Base-by-base conservation (phyloP, 2,888 invertebrate genomes). In the Periphyllus acericola region DNA sequence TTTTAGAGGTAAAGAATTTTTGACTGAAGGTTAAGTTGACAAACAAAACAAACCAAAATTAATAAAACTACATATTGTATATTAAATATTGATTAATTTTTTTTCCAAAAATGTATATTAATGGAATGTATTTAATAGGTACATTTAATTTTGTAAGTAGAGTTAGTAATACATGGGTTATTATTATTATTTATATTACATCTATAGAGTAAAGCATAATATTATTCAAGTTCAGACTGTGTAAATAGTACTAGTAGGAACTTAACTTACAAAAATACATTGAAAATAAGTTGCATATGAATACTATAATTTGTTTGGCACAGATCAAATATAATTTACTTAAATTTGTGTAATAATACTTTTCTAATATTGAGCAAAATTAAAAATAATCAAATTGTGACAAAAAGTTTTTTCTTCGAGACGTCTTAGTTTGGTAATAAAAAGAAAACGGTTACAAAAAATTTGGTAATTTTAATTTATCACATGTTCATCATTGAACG, bases 231-330 rank as follows among this genome's bases (percentile, higher is more conserved):
- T 87, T 74, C 9, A 66, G 17, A 19, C 81, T 60, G 81, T 46
- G 55, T 87, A 80, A 40, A 32, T 81, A 75, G 60, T 71, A 81
- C 81, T 81, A 81, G 72, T 87, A 87, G 87, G 87, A 87, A 87
- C 87, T 66, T 81, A 81, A 81, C 80, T 75, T 40, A 85, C 34
- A 78, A 86, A 71, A 86, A 78, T 68, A 46, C 14, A 78, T 68
- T 78, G 46, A 76, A 68, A 68, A 78, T 78, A 68, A 76, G 68
- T 32, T 85, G 76, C 68, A 78, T 68, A 29, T 72, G 76, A 72
- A 72, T 79, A 84, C 76, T 66, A 68, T 19, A 36, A 55, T 80
- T 80, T 52, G 72, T 86, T 86, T 86, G 86, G 86, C 86, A 86
- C 86, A 86, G 55, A 86, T 80, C 71, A 36, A 80, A 80, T 80